Conservation (phyloP, 2,888 invertebrate species). For the Tromatobia lineatoria region DNA sequence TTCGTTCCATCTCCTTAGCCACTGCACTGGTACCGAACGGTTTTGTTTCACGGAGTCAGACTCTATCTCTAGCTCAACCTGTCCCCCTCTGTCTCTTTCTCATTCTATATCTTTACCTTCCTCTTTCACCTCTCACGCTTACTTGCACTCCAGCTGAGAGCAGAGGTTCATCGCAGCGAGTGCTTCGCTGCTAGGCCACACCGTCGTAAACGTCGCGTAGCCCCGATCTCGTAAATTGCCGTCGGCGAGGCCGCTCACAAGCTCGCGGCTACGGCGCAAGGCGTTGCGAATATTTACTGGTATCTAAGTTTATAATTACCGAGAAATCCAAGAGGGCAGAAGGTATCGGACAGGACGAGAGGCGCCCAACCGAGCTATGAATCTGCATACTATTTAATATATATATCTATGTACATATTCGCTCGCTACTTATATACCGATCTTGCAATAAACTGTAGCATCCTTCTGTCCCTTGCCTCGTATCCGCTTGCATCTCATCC, state of each 20-base stretch:
- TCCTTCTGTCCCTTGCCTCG: slow-evolving; percentile 72
- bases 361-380: slow-evolving; percentile 29
- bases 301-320: slow-evolving; percentile 84
- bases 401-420: slow-evolving; percentile 25
- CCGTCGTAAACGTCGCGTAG: slow-evolving; percentile 71
- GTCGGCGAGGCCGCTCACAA: slow-evolving; percentile 68
- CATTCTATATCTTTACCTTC: slow-evolving; percentile 20
- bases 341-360: slow-evolving; percentile 73
- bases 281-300: slow-evolving; percentile 80
- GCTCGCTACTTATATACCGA: slow-evolving; percentile 67
- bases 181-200: slow-evolving; percentile 32
- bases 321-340: slow-evolving; percentile 76
- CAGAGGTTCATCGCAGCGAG: slow-evolving; percentile 22
- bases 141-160: slow-evolving; percentile 46
- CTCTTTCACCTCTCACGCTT: slow-evolving; percentile 46
- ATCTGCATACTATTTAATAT: background rate
- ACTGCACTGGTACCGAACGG: slow-evolving; percentile 39
- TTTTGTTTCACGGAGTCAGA: slow-evolving; percentile 46
- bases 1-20: slow-evolving; percentile 49
- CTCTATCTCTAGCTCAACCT: slow-evolving; percentile 25
- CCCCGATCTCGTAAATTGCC: slow-evolving; percentile 81
- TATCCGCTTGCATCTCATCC: slow-evolving; percentile 57
- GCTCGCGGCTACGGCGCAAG: slow-evolving; percentile 39
- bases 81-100: slow-evolving; percentile 30
- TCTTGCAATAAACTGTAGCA: slow-evolving; percentile 78